Evolutionary conservation across 2,797 vertebrate genomes (phyloP).

Genomic region (Onychomys leucogaster): DNA sequence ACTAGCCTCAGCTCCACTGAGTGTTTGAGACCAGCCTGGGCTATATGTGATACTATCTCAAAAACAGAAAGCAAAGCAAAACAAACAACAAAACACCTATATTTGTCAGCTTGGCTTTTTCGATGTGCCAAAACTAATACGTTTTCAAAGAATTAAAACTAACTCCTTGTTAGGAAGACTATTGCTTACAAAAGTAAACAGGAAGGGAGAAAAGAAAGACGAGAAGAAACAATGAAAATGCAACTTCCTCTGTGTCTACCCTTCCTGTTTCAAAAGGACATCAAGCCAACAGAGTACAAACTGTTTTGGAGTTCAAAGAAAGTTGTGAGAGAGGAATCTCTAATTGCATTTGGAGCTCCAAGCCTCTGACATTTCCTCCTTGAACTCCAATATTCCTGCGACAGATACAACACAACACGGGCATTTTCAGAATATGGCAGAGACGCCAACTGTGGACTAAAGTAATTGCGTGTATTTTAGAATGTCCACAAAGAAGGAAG

Average conservation of each 20-base stretch:
- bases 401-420: constrained; percentile 52
- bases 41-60: neutral
- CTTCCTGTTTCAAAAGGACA: neutral
- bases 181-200: constrained; percentile 43
- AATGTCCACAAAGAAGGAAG: neutral
- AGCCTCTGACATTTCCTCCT: constrained; percentile 57
- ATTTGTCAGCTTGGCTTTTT: constrained; percentile 38
- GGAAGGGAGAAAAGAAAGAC: neutral
- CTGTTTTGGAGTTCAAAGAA: constrained; percentile 16
- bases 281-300: neutral
- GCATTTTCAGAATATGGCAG: constrained; percentile 57
- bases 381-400: neutral
- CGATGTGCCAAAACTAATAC: neutral
- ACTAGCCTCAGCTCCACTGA: neutral
- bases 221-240: neutral
- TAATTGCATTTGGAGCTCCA: constrained; percentile 33
- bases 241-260: neutral
- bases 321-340: neutral
- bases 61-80: neutral
- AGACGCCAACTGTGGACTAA: constrained; percentile 63
- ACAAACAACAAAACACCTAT: neutral
- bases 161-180: neutral
- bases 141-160: constrained; percentile 8
- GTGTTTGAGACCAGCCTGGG: neutral
- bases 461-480: constrained; percentile 36